These are phyloP conservation scores for Scomberomorus guttatus DNA, from an alignment of 2,797 vertebrate species.

Conservation along the genomic window DNA sequence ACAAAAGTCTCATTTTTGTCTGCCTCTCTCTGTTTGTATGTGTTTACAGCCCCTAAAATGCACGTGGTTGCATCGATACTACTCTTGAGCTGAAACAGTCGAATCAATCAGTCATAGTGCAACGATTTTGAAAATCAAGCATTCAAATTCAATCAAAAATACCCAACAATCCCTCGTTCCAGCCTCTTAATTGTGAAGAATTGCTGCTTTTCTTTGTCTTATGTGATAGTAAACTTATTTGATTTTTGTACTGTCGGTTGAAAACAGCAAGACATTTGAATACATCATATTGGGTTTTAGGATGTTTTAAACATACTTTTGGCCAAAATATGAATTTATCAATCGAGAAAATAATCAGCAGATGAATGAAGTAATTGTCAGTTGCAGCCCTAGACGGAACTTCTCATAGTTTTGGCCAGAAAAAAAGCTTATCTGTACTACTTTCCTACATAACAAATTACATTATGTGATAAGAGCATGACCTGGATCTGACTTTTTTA, in stretches of 20 bases:
- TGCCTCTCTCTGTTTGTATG: conserved; percentile 9
- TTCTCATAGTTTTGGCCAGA: not conserved
- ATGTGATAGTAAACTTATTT: not conserved
- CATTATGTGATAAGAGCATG: too few relatives aligned
- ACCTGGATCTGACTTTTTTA: too few relatives aligned
- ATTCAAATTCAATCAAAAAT: not conserved
- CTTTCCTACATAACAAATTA: conserved; percentile 2
- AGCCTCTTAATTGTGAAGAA: not conserved
- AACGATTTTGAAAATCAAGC: not conserved
- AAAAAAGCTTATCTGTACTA: not conserved
- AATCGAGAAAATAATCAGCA: too few relatives aligned
- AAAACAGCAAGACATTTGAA: conserved; percentile 2
- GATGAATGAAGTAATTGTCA: too few relatives aligned
- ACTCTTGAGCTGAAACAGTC: not conserved
- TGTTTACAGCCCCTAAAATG: conserved; percentile 7
- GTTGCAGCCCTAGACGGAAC: not conserved
- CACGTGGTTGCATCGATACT: not conserved
- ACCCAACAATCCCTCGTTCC: not conserved
- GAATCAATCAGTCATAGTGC: not conserved
- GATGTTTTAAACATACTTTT: too few relatives aligned
- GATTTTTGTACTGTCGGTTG: too few relatives aligned
- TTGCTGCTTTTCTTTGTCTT: not conserved
- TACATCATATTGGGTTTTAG: not conserved
- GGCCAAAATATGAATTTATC: too few relatives aligned
- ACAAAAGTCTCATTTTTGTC: conserved; percentile 14